Evolutionary conservation across 2,888 invertebrate genomes (phyloP), one percentile per base, ranked within the genome.

Genomic region (Chrysomela aeneicollis): DNA sequence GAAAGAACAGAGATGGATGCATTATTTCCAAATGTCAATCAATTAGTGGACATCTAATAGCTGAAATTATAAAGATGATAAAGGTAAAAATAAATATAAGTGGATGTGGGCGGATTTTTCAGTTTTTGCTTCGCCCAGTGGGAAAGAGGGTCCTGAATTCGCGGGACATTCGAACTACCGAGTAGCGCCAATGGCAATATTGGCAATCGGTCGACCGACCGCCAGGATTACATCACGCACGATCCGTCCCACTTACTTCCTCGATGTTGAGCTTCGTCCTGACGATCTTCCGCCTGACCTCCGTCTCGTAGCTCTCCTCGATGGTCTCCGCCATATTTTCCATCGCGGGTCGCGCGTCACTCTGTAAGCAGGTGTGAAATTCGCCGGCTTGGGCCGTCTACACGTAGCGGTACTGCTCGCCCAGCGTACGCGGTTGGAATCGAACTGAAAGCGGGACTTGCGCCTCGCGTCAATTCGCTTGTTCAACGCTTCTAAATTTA

Each of bases 221-320:
- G 21, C 9, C 49, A 10, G 18, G 15, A 18, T 46, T 62, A 71
- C 62, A 51, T 60, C 57, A 47, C 42, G 10, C n/a, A 15, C 42
- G 1, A 15, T 42, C 6, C 26, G 26, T 15, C 15, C 52, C 59
- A 81, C 87, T 87, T 87, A 90, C 90, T 88, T 90, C 90, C 86
- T 89, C 87, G 82, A 89, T 90, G 86, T 88, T 89, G 85, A 88
- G 86, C 84, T 86, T 89, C 80, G 86, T 89, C 84, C 88, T 86
- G 82, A 89, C 87, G 83, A 88, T 86, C 85, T 89, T 89, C 81
- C 89, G 86, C 82, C 88, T 87, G 84, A 90, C 87, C 84, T 88
- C 87, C 81, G 86, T 87, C 84, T 89, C 89, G 85, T 88, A 89
- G 75, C 86, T 84, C 82, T 89, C 89, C 84, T 90, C 89, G 81